Percentiles rank a stretch among this genome's conserved stretches.
These are phyloP conservation scores for Vanessa cardui DNA, from an alignment of 2,888 invertebrate genomes.

Conservation along the genomic window DNA sequence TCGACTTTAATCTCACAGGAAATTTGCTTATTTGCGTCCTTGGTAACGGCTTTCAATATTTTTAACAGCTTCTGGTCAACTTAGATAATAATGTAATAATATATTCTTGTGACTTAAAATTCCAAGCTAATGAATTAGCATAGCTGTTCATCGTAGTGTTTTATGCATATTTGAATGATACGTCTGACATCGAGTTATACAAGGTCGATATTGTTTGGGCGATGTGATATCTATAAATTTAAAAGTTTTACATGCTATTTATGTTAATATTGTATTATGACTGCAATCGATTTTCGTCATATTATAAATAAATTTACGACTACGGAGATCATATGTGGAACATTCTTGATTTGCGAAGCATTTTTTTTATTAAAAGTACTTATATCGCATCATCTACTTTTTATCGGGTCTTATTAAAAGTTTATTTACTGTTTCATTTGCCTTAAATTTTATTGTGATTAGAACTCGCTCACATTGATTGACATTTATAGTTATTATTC, in stretches of 20 bases:
- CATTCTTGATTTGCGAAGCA: too few relatives aligned
- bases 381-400: too few relatives aligned
- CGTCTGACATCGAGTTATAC: conserved; percentile 44
- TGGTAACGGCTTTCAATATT: conserved; percentile 21
- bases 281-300: conserved; percentile 27
- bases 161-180: conserved; percentile 45
- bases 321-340: too few relatives aligned
- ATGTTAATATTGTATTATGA: conserved; percentile 53
- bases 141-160: conserved; percentile 41
- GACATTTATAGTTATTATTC: too few relatives aligned
- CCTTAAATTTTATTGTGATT: too few relatives aligned
- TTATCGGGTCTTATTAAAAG: too few relatives aligned
- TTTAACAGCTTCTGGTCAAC: conserved; percentile 27
- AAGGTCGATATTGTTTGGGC: conserved; percentile 57
- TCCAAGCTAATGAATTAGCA: conserved; percentile 42
- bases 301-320: not conserved
- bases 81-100: too few relatives aligned
- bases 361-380: too few relatives aligned
- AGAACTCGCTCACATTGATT: too few relatives aligned
- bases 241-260: conserved; percentile 45
- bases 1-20: conserved; percentile 13
- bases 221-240: conserved; percentile 57
- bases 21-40: conserved; percentile 26
- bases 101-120: conserved; percentile 29
- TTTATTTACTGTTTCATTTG: too few relatives aligned